Percentiles rank a stretch among this genome's conserved stretches.
phyloP scores from a whole-genome alignment of 2,888 invertebrate species.

The Lasioglossum figueresi region DNA sequence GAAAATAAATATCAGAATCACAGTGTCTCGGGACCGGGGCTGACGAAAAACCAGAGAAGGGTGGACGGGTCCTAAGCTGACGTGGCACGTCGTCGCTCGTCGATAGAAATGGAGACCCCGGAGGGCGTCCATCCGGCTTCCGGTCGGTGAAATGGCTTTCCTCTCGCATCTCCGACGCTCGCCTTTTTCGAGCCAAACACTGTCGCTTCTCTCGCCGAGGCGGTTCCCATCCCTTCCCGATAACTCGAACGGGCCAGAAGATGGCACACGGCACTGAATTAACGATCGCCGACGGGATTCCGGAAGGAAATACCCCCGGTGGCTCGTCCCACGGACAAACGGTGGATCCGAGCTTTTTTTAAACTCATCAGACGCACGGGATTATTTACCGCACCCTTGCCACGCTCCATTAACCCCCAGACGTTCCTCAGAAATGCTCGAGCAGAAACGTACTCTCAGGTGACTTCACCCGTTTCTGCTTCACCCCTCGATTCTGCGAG shows the following conservation, averaged over 20 bases:
- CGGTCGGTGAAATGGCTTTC: constrained; percentile 77
- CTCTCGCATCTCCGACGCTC: constrained; percentile 43
- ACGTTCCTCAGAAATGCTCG: background rate
- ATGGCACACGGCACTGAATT: constrained; percentile 65
- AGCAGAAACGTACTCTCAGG: background rate
- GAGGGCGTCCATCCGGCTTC: constrained; percentile 77
- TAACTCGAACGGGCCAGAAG: constrained; percentile 37
- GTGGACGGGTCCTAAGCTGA: constrained; percentile 75
- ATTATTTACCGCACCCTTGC: constrained; percentile 35
- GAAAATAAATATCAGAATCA: constrained; percentile 71
- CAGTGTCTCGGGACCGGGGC: constrained; percentile 44
- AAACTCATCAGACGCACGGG: constrained; percentile 9
- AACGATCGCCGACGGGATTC: constrained; percentile 70
- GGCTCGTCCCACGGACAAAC: constrained; percentile 4
- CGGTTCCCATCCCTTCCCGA: constrained; percentile 66
- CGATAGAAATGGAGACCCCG: constrained; percentile 67
- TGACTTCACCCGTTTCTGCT: background rate
- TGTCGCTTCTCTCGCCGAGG: constrained; percentile 33
- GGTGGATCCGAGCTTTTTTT: background rate
- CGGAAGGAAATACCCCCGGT: constrained; percentile 69
- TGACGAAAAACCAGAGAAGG: constrained; percentile 71
- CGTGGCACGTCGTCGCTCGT: constrained; percentile 79
- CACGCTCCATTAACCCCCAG: background rate
- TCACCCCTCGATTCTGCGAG: background rate
- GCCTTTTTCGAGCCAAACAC: constrained; percentile 47